phyloP scores from a whole-genome alignment of 2,113 vertebrate species.

The Nicator chloris region DNA sequence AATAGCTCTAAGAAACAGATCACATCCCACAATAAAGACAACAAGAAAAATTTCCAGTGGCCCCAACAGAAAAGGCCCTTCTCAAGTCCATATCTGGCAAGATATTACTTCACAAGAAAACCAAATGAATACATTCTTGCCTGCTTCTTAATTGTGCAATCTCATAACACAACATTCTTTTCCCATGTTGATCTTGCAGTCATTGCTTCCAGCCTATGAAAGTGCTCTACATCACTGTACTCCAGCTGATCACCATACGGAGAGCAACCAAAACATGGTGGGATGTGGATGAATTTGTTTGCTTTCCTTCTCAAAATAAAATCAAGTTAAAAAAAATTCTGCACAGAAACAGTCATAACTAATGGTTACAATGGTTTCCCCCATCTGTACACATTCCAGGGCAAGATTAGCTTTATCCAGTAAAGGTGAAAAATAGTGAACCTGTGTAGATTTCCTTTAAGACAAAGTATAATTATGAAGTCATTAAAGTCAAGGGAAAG shows the following conservation, averaged over 20 bases:
- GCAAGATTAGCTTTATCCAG: constrained; percentile 2
- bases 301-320: neutral
- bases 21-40: neutral
- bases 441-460: neutral
- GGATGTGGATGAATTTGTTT: neutral
- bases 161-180: neutral
- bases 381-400: constrained; percentile 8
- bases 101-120: neutral
- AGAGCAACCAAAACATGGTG: neutral
- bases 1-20: neutral
- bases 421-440: constrained; percentile 4
- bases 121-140: neutral
- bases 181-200: neutral
- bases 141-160: neutral
- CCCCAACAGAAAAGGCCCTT: neutral
- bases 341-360: neutral
- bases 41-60: neutral
- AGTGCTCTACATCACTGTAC: neutral
- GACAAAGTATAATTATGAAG: constrained; percentile 34
- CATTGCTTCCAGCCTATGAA: neutral
- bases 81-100: neutral
- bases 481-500: constrained; percentile 6
- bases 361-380: neutral
- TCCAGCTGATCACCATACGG: neutral
- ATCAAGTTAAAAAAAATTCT: neutral